phyloP scores from a whole-genome alignment of 1,140 invertebrate species.

The Zaprionus lachaisei region DNA sequence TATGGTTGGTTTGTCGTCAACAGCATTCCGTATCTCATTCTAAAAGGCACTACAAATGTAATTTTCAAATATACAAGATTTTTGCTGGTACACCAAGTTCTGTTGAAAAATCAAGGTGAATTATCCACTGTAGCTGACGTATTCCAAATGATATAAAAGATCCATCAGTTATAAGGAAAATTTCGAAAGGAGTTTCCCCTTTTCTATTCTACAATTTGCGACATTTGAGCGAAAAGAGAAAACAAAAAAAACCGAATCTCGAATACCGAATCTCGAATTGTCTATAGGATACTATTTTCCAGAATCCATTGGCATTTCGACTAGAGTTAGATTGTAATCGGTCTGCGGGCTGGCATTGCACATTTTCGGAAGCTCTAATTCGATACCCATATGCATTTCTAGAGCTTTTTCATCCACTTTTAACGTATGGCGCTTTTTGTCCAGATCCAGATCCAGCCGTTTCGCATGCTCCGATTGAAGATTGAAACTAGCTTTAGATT shows the following conservation, averaged over 20 bases:
- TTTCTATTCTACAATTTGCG: not conserved
- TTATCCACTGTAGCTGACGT: not conserved
- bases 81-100: not conserved
- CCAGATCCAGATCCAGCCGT: slow-evolving; percentile 88
- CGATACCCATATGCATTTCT: slow-evolving; percentile 86
- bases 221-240: not conserved
- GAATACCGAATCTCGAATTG: not conserved
- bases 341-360: slow-evolving; percentile 56
- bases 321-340: slow-evolving; percentile 74
- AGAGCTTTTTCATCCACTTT: slow-evolving; percentile 90
- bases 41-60: not conserved
- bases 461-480: slow-evolving; percentile 88
- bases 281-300: not conserved
- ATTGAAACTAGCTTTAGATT: slow-evolving; percentile 89
- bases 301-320: slow-evolving; percentile 35
- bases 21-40: not conserved
- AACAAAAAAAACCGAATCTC: not conserved
- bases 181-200: not conserved
- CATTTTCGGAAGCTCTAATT: slow-evolving; percentile 6
- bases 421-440: slow-evolving; percentile 90
- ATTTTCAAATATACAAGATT: not conserved
- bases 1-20: not conserved
- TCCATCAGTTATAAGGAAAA: not conserved
- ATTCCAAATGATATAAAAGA: not conserved
- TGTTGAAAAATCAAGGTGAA: not conserved